A percentile compares a stretch with the other conserved stretches of the same genome.
phyloP scores from a whole-genome alignment of 2,888 invertebrate genomes.

The Idaea biselata region DNA sequence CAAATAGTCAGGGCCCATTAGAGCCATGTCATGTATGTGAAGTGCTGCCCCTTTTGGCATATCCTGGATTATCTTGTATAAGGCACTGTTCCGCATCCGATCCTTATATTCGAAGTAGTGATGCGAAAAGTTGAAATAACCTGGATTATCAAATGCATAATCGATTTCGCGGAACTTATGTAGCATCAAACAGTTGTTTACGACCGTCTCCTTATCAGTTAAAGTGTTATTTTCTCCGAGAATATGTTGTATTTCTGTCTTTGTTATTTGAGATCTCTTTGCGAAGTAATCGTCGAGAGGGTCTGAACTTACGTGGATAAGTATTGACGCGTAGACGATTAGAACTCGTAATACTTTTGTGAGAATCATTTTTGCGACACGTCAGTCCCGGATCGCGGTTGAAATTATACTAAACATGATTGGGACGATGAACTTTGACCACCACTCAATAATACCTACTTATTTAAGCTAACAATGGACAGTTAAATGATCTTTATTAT shows the following conservation, averaged over 20 bases:
- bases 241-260: constrained; percentile 64
- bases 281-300: constrained; percentile 43
- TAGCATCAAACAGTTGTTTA: constrained; percentile 81
- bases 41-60: constrained; percentile 89
- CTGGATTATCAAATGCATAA: constrained; percentile 76
- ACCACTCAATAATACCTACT: not conserved
- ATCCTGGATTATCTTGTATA: constrained; percentile 83
- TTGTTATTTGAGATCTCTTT: constrained; percentile 65
- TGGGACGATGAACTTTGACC: constrained; percentile 1
- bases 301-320: constrained; percentile 17
- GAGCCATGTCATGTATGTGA: constrained; percentile 85
- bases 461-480: not conserved
- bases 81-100: constrained; percentile 80
- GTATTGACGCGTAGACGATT: constrained; percentile 3
- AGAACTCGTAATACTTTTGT: constrained; percentile 3
- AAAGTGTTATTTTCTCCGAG: constrained; percentile 78
- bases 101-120: constrained; percentile 84
- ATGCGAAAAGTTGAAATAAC: constrained; percentile 82
- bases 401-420: not conserved
- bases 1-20: constrained; percentile 82
- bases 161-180: constrained; percentile 78
- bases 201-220: constrained; percentile 67
- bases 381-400: not conserved
- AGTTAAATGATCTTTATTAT: not conserved
- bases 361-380: not conserved